A percentile compares a stretch with the other conserved stretches of the same genome.
Conservation (phyloP, 2,113 vertebrate genomes). For the Forbesichthys papilliferus region DNA sequence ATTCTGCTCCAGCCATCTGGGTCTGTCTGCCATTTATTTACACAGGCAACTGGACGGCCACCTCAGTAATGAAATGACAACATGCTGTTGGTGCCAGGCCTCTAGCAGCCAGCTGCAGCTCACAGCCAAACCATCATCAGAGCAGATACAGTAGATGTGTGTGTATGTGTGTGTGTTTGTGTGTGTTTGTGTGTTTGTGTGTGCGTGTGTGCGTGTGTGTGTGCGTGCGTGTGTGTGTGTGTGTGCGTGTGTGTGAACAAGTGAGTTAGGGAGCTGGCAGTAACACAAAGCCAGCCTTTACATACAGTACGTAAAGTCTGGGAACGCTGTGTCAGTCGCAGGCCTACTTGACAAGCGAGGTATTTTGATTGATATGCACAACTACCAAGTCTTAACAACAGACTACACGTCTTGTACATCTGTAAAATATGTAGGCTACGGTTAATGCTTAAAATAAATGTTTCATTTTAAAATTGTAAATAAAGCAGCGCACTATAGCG, state of each 20-base stretch:
- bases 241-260: not conserved
- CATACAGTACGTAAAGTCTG: too few relatives aligned
- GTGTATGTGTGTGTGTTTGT: not conserved
- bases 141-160: not conserved
- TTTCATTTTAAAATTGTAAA: too few relatives aligned
- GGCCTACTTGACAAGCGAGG: too few relatives aligned
- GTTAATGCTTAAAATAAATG: too few relatives aligned
- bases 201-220: not conserved
- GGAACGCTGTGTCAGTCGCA: too few relatives aligned
- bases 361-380: too few relatives aligned
- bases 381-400: too few relatives aligned
- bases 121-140: slow-evolving; percentile 3
- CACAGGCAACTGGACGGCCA: slow-evolving; percentile 47
- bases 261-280: not conserved
- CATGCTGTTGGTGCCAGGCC: slow-evolving; percentile 27
- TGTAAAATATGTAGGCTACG: too few relatives aligned
- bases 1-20: slow-evolving; percentile 55
- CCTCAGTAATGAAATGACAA: slow-evolving; percentile 47
- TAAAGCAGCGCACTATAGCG: too few relatives aligned
- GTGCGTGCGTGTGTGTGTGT: not conserved
- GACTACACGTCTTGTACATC: too few relatives aligned
- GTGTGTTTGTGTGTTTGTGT: not conserved
- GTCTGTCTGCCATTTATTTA: slow-evolving; percentile 56
- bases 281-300: too few relatives aligned
- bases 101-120: slow-evolving; percentile 38